Percentiles rank a stretch among this genome's conserved stretches.
phyloP scores from a whole-genome alignment of 2,888 invertebrate species.

The Watsonalla cultraria region DNA sequence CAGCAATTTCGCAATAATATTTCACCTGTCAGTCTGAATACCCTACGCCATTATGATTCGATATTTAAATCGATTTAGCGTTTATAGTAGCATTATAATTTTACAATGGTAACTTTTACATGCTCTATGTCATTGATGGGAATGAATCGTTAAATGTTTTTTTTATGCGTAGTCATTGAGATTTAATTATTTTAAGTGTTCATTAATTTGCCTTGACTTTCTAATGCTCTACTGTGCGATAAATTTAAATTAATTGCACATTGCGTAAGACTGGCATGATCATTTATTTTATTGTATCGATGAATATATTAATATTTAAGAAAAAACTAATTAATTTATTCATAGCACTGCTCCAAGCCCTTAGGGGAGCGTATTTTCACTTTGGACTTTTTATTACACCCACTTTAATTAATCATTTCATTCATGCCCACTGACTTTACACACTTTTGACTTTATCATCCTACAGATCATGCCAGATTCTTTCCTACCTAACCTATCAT shows the following conservation, averaged over 20 bases:
- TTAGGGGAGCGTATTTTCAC: too few species aligned
- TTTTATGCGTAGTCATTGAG: slow-evolving; percentile 27
- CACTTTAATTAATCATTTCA: too few species aligned
- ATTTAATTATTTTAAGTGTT: slow-evolving; percentile 31
- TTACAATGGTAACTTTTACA: slow-evolving; percentile 16
- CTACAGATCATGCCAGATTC: too few species aligned
- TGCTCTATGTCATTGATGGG: slow-evolving; percentile 18
- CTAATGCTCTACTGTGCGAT: slow-evolving; percentile 30
- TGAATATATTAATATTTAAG: slow-evolving; percentile 16
- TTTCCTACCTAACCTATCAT: too few species aligned
- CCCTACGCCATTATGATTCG: slow-evolving; percentile 16
- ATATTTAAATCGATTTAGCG: slow-evolving; percentile 19
- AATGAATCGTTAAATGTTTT: slow-evolving; percentile 20
- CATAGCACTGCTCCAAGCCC: not conserved
- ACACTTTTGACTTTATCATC: too few species aligned
- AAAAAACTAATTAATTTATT: not conserved
- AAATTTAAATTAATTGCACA: slow-evolving; percentile 15
- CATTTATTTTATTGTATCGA: slow-evolving; percentile 1
- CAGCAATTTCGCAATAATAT: slow-evolving; percentile 14
- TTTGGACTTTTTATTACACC: too few species aligned
- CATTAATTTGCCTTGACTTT: slow-evolving; percentile 39
- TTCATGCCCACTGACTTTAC: too few species aligned
- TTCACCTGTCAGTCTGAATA: slow-evolving; percentile 27
- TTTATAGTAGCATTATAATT: slow-evolving; percentile 25
- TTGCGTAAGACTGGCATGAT: slow-evolving; percentile 15